Evolutionary conservation across 2,888 invertebrate genomes (phyloP).

Genomic region (Acleris holmiana): DNA sequence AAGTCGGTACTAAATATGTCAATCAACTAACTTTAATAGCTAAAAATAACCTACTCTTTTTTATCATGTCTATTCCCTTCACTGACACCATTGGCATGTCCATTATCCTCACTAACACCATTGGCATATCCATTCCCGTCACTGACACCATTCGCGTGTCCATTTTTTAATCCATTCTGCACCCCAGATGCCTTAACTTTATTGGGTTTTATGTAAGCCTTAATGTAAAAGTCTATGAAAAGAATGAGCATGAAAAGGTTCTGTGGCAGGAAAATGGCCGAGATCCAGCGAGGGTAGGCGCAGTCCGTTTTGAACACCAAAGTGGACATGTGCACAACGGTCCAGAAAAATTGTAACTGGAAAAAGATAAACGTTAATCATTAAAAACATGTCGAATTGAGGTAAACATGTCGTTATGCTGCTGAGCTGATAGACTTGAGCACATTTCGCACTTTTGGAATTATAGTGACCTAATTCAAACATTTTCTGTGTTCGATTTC

Average conservation of each 20-base stretch:
- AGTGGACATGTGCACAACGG: conserved; percentile 80
- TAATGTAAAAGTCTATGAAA: conserved; percentile 88
- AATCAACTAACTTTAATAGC: neutral
- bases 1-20: neutral
- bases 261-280: conserved; percentile 85
- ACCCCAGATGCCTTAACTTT: conserved; percentile 33
- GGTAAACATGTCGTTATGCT: neutral
- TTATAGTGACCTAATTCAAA: too few relatives aligned
- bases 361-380: conserved; percentile 44
- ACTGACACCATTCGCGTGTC: neutral
- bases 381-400: conserved; percentile 37
- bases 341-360: conserved; percentile 86
- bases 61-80: conserved; percentile 6
- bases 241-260: conserved; percentile 87
- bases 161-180: conserved; percentile 20
- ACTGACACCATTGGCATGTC: neutral
- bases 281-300: conserved; percentile 82
- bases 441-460: too few relatives aligned
- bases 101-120: neutral
- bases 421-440: too few relatives aligned
- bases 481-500: too few relatives aligned
- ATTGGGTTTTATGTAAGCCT: conserved; percentile 81
- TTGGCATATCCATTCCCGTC: too few relatives aligned
- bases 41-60: neutral
- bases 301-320: conserved; percentile 81